Percentiles rank a stretch among this genome's conserved stretches.
Conservation (phyloP, 2,797 vertebrate species). For the Poeciliopsis turneri region DNA sequence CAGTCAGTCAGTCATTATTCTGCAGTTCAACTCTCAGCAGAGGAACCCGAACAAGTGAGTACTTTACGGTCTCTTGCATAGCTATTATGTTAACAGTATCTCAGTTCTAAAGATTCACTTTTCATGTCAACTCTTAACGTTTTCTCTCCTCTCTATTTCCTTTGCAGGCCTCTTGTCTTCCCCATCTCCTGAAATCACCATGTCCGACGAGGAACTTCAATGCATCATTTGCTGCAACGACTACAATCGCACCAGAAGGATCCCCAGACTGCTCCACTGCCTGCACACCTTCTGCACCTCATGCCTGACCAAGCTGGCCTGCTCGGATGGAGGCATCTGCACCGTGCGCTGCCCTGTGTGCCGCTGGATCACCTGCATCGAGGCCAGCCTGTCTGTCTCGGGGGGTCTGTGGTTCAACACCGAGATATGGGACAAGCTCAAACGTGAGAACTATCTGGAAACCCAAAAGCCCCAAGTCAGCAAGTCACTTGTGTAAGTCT, state of each 20-base stretch:
- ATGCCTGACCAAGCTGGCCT: slow-evolving; percentile 60
- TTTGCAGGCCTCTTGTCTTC: not conserved
- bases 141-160: not conserved
- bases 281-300: slow-evolving; percentile 58
- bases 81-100: not conserved
- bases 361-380: slow-evolving; percentile 69
- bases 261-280: too few relatives aligned
- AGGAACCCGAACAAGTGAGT: slow-evolving; percentile 34
- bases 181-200: not conserved
- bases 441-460: too few relatives aligned
- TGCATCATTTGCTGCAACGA: too few relatives aligned
- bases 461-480: too few relatives aligned
- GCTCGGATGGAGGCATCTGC: not conserved
- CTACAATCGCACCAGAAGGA: too few relatives aligned
- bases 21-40: not conserved
- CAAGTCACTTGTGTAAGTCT: too few relatives aligned
- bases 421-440: too few relatives aligned
- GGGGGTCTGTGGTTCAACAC: too few relatives aligned
- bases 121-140: not conserved
- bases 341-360: slow-evolving; percentile 70
- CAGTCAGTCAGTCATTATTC: not conserved
- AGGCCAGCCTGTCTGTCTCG: slow-evolving; percentile 26
- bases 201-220: too few relatives aligned
- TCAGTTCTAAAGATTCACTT: not conserved
- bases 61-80: not conserved